Evolutionary conservation across 2,113 vertebrate species (phyloP).

Genomic region (Notarius quadriscutis): DNA sequence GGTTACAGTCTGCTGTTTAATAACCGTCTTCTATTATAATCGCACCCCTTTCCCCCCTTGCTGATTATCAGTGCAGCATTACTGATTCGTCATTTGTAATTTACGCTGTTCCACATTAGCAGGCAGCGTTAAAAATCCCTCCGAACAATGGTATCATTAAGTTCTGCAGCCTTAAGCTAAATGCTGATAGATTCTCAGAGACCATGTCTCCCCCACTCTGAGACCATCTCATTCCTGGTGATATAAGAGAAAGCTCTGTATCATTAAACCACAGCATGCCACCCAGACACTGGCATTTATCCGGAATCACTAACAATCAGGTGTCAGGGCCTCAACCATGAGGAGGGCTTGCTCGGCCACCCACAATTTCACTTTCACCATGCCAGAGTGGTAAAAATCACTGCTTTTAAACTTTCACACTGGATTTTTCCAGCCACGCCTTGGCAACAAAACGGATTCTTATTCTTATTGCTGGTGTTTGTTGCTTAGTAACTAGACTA

Average conservation of each 20-base stretch:
- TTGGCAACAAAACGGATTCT: conserved; percentile 63
- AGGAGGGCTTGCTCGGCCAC: conserved; percentile 50
- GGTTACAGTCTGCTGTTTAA: background rate
- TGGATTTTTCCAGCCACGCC: conserved; percentile 46
- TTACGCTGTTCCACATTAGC: conserved; percentile 10
- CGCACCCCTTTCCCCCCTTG: background rate
- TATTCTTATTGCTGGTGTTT: conserved; percentile 73
- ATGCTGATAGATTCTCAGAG: conserved; percentile 36
- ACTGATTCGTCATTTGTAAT: conserved; percentile 18
- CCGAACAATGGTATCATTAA: conserved; percentile 32
- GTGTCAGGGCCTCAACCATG: conserved; percentile 46
- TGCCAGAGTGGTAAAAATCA: conserved; percentile 50
- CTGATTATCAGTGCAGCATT: background rate
- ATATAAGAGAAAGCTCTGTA: conserved; percentile 48
- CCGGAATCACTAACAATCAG: conserved; percentile 54
- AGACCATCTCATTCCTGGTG: conserved; percentile 34
- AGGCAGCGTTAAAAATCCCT: conserved; percentile 9
- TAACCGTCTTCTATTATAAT: background rate
- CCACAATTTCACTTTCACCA: conserved; percentile 49
- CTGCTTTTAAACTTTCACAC: conserved; percentile 51
- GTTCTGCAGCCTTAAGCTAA: conserved; percentile 14
- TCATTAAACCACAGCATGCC: conserved; percentile 44
- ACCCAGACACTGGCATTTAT: conserved; percentile 52
- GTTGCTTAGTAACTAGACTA: conserved; percentile 38
- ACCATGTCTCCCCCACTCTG: background rate